Base-by-base conservation (phyloP, 1,140 invertebrate species). In the Drosophila sp. region DNA sequence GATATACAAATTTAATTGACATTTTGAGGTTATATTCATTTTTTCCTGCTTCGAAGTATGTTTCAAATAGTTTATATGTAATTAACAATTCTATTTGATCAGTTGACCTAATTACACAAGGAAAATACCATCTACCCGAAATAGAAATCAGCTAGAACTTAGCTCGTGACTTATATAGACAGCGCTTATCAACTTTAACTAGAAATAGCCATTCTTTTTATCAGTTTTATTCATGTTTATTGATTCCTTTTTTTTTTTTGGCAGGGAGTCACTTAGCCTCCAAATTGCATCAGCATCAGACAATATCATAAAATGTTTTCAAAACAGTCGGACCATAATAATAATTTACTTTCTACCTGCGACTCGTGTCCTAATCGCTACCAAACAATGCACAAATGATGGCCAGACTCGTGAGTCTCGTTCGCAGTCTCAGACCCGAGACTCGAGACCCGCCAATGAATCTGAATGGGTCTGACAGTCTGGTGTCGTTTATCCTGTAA, bases 401-500 rank as follows among this genome's bases (percentile, higher is more conserved):
- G 80, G 43, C 64, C 78, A 77, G 73, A 72, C 72, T 69, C 66
- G 16, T 3, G n/a, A 25, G 43, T 4, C 7, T 5, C 4, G 27
- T 14, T 51, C 38, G 11, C 48, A 67, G 62, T 57, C 46, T 38
- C 13, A 34, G 16, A 66, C 13, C 9, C 16, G 11, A 2, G 29
- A 45, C 34, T 11, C 29, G 25, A 36, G 51, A 38, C 27, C 27
- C 25, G 13, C n/a, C 25, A 9, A 48, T 18, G 32, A 3, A 18
- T 16, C 48, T 56, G 16, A 65, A 56, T 46, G 43, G 13, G 13
- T 36, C 48, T n/a, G 18, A 16, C 50, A 45, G 50, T 46, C 48
- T 51, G 54, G 69, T 86, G 70, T 86, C 82, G 65, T 72, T 87
- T 62, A 86, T 87, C 78, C 65, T 36, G 16, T 48, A 65, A 65